These are phyloP conservation scores for Ceyx cyanopectus DNA, from an alignment of 2,113 vertebrate genomes.

Conservation along the genomic window DNA sequence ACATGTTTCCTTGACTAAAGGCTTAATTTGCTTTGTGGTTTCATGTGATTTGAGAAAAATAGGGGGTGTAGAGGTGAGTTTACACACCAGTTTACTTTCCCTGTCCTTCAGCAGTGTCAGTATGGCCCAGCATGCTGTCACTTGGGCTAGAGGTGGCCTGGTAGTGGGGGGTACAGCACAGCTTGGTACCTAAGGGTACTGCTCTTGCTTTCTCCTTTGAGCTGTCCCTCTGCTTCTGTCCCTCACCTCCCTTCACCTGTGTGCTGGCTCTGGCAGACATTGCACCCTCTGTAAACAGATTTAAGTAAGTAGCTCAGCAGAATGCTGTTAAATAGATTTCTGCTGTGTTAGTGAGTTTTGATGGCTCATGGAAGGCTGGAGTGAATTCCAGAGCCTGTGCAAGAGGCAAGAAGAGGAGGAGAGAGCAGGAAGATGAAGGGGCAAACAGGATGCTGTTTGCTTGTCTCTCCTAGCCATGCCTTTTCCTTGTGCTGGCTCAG, in stretches of 20 bases:
- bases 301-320: background rate
- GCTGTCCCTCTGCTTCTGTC: background rate
- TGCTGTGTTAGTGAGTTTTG: background rate
- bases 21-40: constrained; percentile 34
- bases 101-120: background rate
- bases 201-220: background rate
- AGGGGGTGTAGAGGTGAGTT: background rate
- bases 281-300: background rate
- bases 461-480: background rate
- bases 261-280: background rate
- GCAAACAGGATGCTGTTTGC: background rate
- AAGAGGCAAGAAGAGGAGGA: background rate
- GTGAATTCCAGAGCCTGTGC: background rate
- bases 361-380: background rate
- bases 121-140: background rate
- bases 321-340: background rate
- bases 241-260: background rate
- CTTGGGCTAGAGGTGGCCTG: background rate
- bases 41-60: constrained; percentile 35
- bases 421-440: background rate
- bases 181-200: background rate
- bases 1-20: constrained; percentile 13
- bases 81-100: constrained; percentile 17
- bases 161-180: background rate
- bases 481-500: background rate